Percentiles rank a stretch among this genome's conserved stretches.
Evolutionary conservation across 2,888 invertebrate species (phyloP).

Genomic region (Plebejus argus): DNA sequence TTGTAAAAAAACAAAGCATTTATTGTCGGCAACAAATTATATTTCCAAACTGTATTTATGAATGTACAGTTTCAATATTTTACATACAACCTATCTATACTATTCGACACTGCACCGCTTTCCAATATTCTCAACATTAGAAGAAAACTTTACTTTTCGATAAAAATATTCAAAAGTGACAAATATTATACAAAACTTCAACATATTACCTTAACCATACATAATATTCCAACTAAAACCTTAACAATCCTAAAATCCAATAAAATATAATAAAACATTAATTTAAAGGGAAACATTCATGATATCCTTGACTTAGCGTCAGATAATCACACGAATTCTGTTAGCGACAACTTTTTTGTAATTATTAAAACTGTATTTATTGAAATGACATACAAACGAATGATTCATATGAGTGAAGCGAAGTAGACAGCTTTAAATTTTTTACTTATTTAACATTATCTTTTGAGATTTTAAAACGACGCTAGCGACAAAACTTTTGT

Average conservation of each 20-base stretch:
- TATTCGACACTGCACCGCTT: conserved; percentile 28
- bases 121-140: conserved; percentile 4
- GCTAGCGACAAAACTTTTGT: not conserved
- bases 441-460: not conserved
- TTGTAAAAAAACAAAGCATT: conserved; percentile 19
- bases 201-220: not conserved
- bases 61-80: conserved; percentile 20
- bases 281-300: conserved; percentile 5
- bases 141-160: conserved; percentile 3
- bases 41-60: conserved; percentile 29
- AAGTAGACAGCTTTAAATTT: not conserved
- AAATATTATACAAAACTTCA: not conserved
- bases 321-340: conserved; percentile 3
- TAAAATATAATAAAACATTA: not conserved
- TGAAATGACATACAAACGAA: not conserved
- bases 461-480: not conserved
- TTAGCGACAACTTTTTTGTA: conserved; percentile 8
- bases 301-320: conserved; percentile 16
- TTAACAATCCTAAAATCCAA: not conserved
- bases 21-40: conserved; percentile 32
- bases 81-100: conserved; percentile 31
- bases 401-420: not conserved
- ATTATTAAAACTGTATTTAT: not conserved
- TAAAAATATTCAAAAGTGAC: not conserved
- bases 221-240: not conserved